Evolutionary conservation across 2,888 invertebrate species (phyloP), one percentile per base, ranked within the genome.

Genomic region (Drosophila kokeensis): DNA sequence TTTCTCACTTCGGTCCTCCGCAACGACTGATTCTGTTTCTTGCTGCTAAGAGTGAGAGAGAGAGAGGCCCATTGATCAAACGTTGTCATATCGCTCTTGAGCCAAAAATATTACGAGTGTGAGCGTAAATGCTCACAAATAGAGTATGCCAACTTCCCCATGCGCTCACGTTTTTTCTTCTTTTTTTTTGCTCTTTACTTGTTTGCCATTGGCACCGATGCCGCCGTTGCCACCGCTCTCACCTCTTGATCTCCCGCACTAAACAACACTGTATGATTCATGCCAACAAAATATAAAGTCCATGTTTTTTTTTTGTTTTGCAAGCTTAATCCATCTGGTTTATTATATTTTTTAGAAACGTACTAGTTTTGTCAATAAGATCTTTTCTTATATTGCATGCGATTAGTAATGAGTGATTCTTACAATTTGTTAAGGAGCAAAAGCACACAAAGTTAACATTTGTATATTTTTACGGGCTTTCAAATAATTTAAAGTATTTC

Each of bases 241-340:
- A 50, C 52, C 50, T 54, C 42, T 21, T 40, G 50, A 36, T 27
- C 24, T 21, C 24, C 18, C n/a, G 8, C 27, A 54, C 18, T 32
- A 11, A 40, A 38, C 55, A 27, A 42, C 50, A n/a, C 21, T 24
- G 49, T 29, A 68, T 84, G 84, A 84, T 76, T 84, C 84, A 84
- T 87, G 74, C 73, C 80, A 78, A 82, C 24, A 45, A 74, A 80
- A 84, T 82, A 83, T 87, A 78, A 87, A 82, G 80, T 87, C 75
- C 74, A 82, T 80, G 69, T 77, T 83, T 65, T 69, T 52, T 66
- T 66, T 69, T 48, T 66, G 15, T 32, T 52, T 67, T 54, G 50
- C 54, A 48, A 66, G 54, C 54, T 72, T 74, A 79, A 79, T 72
- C 79, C 79, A 79, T 65, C 45, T 52, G 62, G 62, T 53, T 2